These are phyloP conservation scores for Homarus gammarus DNA, from an alignment of 2,888 invertebrate genomes.

Conservation along the genomic window DNA sequence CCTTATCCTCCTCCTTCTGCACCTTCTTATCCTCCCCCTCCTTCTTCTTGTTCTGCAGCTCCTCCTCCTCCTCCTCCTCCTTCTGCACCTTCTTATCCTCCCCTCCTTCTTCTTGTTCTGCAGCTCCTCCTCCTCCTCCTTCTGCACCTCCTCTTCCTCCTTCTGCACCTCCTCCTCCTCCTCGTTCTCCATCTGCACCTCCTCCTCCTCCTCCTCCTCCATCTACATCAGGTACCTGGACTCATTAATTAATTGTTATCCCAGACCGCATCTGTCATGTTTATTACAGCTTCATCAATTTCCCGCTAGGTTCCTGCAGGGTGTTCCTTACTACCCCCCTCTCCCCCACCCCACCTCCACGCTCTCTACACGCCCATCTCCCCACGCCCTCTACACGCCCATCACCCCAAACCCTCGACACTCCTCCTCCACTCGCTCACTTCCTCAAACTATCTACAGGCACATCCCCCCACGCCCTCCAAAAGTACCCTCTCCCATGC, in stretches of 20 bases:
- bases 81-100: not conserved
- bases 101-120: not conserved
- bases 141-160: not conserved
- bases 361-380: slow-evolving; percentile 1
- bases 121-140: not conserved
- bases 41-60: not conserved
- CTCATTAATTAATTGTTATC: slow-evolving; percentile 44
- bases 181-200: not conserved
- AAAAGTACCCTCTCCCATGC: too few relatives aligned
- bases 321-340: not conserved
- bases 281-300: slow-evolving; percentile 59
- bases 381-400: too few relatives aligned
- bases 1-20: not conserved
- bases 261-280: slow-evolving; percentile 43
- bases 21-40: not conserved
- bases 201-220: not conserved
- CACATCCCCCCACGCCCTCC: too few relatives aligned
- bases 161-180: slow-evolving; percentile 1
- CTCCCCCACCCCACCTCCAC: slow-evolving; percentile 15
- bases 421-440: too few relatives aligned
- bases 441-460: too few relatives aligned
- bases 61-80: not conserved
- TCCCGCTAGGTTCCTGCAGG: not conserved
- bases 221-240: not conserved
- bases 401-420: too few relatives aligned